Percentiles rank a stretch among this genome's conserved stretches.
Evolutionary conservation across 2,113 vertebrate species (phyloP).

Genomic region (Centropus bengalensis): DNA sequence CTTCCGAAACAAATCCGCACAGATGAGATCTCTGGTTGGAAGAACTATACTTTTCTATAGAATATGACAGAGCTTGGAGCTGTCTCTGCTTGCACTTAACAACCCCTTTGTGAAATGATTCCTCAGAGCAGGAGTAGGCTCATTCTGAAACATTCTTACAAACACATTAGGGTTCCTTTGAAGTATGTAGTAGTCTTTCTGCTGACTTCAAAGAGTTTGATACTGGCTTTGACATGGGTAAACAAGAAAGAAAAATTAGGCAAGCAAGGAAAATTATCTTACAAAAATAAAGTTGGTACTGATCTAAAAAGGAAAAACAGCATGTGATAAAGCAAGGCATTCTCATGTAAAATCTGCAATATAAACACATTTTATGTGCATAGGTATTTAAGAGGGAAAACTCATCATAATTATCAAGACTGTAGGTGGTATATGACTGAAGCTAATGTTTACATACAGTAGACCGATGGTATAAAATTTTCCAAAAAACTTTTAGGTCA

Average conservation of each 20-base stretch:
- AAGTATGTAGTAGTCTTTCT: neutral
- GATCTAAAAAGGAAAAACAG: neutral
- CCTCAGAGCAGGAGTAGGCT: neutral
- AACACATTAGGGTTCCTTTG: neutral
- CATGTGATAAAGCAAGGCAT: rapidly evolving
- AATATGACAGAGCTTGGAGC: neutral
- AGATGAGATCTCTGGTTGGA: neutral
- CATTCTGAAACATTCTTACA: neutral
- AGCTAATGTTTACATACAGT: neutral
- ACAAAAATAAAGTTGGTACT: neutral
- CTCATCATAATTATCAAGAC: neutral
- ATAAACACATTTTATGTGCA: neutral
- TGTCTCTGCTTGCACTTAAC: neutral
- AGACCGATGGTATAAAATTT: neutral
- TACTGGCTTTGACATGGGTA: neutral
- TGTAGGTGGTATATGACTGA: neutral
- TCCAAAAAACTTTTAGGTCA: neutral
- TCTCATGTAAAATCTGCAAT: neutral
- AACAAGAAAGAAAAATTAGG: neutral
- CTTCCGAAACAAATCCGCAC: neutral
- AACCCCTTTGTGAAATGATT: neutral
- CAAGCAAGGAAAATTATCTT: neutral
- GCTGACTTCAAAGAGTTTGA: neutral
- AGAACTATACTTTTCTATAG: neutral
- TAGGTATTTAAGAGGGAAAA: neutral